Base-by-base conservation (phyloP, 2,797 vertebrate genomes). In the Hafferia zeledoni region DNA sequence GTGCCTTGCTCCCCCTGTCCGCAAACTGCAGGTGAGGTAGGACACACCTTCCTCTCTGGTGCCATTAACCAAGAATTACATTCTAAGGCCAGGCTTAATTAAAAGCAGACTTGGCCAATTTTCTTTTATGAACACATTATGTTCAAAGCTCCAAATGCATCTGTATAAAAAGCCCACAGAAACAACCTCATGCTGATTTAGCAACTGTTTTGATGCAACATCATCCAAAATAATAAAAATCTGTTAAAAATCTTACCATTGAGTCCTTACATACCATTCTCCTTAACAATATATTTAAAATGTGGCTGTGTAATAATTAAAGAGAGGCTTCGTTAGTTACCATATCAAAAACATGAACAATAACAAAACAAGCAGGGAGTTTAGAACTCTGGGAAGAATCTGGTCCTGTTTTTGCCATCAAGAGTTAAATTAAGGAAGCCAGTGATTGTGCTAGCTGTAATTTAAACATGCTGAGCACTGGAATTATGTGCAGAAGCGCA, bases 101-200 rank as follows among this genome's bases (percentile, higher is more conserved):
- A 71, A 91, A 95, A 96, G 72, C 72, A 95, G 67, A 84, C 93
- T 94, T 31, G 91, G 74, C n/a, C 35, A 27, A 25, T 91, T 90
- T 90, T 90, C 67, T 91, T 97, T 93, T 89, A 95, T 0, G 14
- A 88, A 87, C 49, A 37, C 37, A 17, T 87, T 80, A 75, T 85
- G 81, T 61, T 94, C 83, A 87, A 96, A 94, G 77, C 68, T 83
- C 77, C 49, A 46, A 76, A 13, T 33, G 46, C 28, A 56, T 84
- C 68, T 93, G 67, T 53, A 90, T 53, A 77, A 94, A 90, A 93
- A 93, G 30, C 39, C 78, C 31, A 56, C 31, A 35, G 87, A 96
- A 94, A 90, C 83, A 79, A 91, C 85, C 93, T 88, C 90, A 83
- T 89, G 88, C 89, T 91, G 85, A 93, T 94, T 93, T 59, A 83